Percentiles rank a stretch among this genome's conserved stretches.
Conservation (phyloP, 2,888 invertebrate genomes). For the Tenthredo notha region DNA sequence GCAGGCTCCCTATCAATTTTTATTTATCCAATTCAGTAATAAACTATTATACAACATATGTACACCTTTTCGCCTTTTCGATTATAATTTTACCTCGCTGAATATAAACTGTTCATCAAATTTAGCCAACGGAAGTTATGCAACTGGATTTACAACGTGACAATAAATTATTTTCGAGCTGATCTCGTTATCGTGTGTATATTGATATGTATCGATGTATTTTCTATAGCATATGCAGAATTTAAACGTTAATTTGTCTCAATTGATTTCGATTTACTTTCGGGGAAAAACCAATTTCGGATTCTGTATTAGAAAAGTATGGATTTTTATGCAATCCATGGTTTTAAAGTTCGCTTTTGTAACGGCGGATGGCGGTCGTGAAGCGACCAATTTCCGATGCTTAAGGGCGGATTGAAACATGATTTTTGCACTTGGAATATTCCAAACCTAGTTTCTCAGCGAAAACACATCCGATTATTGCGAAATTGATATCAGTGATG, state of each 20-base stretch:
- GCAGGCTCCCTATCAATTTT: background rate
- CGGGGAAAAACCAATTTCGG: no score
- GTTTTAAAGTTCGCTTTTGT: no score
- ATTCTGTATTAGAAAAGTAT: background rate
- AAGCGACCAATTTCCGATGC: no score
- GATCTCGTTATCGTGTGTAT: background rate
- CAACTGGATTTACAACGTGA: background rate
- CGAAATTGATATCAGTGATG: no score
- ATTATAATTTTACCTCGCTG: background rate
- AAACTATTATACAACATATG: background rate
- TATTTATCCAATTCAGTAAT: background rate
- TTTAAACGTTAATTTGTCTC: background rate
- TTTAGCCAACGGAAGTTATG: constrained; percentile 27
- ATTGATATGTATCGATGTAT: background rate
- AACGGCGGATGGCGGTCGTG: no score
- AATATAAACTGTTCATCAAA: constrained; percentile 10
- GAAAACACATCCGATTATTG: no score
- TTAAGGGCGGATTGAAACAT: no score
- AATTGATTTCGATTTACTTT: background rate
- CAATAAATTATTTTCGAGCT: constrained; percentile 4
- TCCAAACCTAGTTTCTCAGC: no score
- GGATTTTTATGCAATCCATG: background rate
- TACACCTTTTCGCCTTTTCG: background rate
- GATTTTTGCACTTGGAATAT: no score
- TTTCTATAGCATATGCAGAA: background rate